Percentiles rank a stretch among this genome's conserved stretches.
Conservation (phyloP, 1,140 invertebrate species). For the Drosophila paulistorum region DNA sequence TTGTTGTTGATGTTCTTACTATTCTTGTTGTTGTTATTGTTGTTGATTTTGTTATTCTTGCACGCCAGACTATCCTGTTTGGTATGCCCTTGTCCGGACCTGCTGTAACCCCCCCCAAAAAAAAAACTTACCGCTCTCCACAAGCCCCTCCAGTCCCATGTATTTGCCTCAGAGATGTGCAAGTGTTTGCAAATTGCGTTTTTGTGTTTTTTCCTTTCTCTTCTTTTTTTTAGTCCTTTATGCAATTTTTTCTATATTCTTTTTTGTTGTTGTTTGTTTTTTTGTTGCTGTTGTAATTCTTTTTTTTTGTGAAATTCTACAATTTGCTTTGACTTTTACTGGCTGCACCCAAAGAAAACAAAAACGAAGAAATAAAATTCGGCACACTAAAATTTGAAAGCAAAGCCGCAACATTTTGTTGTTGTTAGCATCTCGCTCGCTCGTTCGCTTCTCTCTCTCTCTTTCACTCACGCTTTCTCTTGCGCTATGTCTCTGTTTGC, state of each 20-base stretch:
- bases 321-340: conserved; percentile 73
- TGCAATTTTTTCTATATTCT: conserved; percentile 17
- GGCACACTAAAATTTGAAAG: conserved; percentile 47
- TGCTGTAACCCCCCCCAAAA: too few relatives aligned
- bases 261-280: conserved; percentile 17
- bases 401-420: conserved; percentile 64
- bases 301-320: conserved; percentile 65
- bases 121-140: neutral
- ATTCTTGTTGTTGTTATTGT: neutral
- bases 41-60: neutral
- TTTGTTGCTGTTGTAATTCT: conserved; percentile 20
- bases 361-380: conserved; percentile 30
- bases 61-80: neutral
- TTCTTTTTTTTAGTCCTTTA: neutral
- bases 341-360: conserved; percentile 43
- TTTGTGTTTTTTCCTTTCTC: conserved; percentile 35
- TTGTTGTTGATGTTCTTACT: conserved; percentile 12
- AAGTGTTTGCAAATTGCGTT: conserved; percentile 21
- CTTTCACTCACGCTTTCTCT: neutral
- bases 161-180: neutral
- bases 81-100: neutral
- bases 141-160: neutral
- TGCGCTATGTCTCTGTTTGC: neutral
- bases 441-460: conserved; percentile 1
- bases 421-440: conserved; percentile 24